A percentile compares a stretch with the other conserved stretches of the same genome.
These are phyloP conservation scores for Drosophila kambysellisi DNA, from an alignment of 2,888 invertebrate species.

Conservation along the genomic window DNA sequence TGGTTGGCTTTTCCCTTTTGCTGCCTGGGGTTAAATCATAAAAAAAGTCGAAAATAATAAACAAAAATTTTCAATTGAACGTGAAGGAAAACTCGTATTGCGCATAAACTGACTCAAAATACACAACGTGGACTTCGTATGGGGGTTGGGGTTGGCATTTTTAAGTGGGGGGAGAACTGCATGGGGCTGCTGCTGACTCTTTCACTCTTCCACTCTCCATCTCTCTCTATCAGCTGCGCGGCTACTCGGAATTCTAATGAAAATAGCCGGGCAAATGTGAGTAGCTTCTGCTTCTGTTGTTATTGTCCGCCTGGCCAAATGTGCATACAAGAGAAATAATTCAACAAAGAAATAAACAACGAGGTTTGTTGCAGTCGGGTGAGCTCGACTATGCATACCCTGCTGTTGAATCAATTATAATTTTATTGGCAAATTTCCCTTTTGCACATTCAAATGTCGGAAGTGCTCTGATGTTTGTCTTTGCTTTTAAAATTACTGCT, in stretches of 20 bases:
- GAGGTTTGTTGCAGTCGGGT: not conserved
- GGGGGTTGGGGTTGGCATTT: slow-evolving; percentile 9
- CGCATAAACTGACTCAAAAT: slow-evolving; percentile 71
- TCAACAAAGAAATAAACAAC: slow-evolving; percentile 37
- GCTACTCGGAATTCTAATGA: slow-evolving; percentile 60
- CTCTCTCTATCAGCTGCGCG: slow-evolving; percentile 29
- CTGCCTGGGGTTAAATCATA: slow-evolving; percentile 78
- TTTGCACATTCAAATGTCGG: not conserved
- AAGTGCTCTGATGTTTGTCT: not conserved
- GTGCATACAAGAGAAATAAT: slow-evolving; percentile 45
- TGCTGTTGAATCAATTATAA: fast-evolving
- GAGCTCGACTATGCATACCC: not conserved
- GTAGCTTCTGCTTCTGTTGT: slow-evolving; percentile 2
- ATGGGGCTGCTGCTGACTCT: not conserved
- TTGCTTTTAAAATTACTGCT: not conserved
- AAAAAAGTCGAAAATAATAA: slow-evolving; percentile 78
- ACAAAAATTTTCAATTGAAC: slow-evolving; percentile 79
- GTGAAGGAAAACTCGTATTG: slow-evolving; percentile 76
- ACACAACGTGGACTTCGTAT: slow-evolving; percentile 8
- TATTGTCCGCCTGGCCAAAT: slow-evolving; percentile 26
- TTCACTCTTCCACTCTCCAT: slow-evolving; percentile 3
- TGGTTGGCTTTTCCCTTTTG: slow-evolving; percentile 21
- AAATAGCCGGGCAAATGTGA: slow-evolving; percentile 65
- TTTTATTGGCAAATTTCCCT: not conserved
- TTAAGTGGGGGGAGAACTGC: not conserved